Conservation (phyloP, 2,888 invertebrate genomes). For the Hecatera dysodea region DNA sequence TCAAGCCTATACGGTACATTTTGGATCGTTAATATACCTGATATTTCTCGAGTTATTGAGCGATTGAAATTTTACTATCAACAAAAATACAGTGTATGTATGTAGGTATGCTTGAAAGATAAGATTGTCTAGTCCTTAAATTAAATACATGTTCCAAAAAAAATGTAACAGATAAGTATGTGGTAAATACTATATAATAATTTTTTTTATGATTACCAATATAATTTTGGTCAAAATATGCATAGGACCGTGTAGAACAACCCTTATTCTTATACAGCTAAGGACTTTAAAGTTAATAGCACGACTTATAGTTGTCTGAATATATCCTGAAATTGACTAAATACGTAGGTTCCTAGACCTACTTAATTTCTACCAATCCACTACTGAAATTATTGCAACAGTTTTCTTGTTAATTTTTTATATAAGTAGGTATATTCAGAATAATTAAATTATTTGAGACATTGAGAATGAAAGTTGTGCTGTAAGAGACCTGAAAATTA, state of each 20-base stretch:
- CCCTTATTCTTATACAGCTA: conserved; percentile 2
- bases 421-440: conserved; percentile 5
- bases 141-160: background rate
- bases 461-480: background rate
- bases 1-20: conserved; percentile 12
- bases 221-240: conserved; percentile 10
- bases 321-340: conserved; percentile 41
- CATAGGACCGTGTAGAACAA: conserved; percentile 11
- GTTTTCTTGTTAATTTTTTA: conserved; percentile 1
- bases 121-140: background rate
- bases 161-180: background rate
- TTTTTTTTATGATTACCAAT: background rate
- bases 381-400: conserved; percentile 17
- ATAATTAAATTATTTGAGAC: conserved; percentile 1
- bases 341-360: conserved; percentile 11
- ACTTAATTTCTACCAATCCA: conserved; percentile 19
- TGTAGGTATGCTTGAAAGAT: background rate
- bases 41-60: conserved; percentile 1
- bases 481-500: conserved; percentile 22
- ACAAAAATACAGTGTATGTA: background rate
- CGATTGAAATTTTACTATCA: background rate
- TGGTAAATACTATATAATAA: background rate
- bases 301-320: conserved; percentile 4
- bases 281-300: conserved; percentile 13
- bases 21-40: conserved; percentile 15